Conservation (phyloP, 2,113 vertebrate genomes). For the Psephotus haematonotus region DNA sequence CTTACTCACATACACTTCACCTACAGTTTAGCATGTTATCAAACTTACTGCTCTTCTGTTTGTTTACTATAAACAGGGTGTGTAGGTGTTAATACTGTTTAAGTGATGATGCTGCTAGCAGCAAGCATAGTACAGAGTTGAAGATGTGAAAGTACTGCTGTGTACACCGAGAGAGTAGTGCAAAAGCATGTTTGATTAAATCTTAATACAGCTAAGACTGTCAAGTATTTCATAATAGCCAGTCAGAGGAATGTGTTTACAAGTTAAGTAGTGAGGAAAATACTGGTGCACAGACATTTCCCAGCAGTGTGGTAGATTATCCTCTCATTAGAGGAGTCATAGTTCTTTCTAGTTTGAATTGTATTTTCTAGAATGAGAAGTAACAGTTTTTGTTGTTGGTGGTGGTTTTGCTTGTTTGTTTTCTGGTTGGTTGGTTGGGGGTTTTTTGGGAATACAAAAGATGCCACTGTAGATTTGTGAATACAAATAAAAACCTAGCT, state of each 20-base stretch:
- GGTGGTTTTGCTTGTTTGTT: neutral
- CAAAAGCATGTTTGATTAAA: neutral
- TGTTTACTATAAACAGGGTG: neutral
- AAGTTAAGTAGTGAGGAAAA: neutral
- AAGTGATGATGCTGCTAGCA: neutral
- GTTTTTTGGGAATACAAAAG: neutral
- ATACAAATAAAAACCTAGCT: neutral
- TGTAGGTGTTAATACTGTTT: neutral
- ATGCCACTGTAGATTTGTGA: neutral
- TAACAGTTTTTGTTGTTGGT: neutral
- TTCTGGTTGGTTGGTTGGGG: neutral
- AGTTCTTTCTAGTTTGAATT: neutral
- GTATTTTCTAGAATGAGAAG: neutral
- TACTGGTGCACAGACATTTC: neutral
- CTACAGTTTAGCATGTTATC: neutral
- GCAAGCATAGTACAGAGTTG: neutral
- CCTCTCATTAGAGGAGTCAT: neutral
- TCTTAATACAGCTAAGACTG: neutral
- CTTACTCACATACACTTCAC: neutral
- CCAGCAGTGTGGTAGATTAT: neutral
- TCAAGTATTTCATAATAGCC: conserved; percentile 7
- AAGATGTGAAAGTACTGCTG: neutral
- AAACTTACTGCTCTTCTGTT: neutral
- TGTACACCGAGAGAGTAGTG: neutral
- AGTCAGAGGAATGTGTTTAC: conserved; percentile 15